phyloP scores from a whole-genome alignment of 1,140 invertebrate species.

The Euborellia annulipes region DNA sequence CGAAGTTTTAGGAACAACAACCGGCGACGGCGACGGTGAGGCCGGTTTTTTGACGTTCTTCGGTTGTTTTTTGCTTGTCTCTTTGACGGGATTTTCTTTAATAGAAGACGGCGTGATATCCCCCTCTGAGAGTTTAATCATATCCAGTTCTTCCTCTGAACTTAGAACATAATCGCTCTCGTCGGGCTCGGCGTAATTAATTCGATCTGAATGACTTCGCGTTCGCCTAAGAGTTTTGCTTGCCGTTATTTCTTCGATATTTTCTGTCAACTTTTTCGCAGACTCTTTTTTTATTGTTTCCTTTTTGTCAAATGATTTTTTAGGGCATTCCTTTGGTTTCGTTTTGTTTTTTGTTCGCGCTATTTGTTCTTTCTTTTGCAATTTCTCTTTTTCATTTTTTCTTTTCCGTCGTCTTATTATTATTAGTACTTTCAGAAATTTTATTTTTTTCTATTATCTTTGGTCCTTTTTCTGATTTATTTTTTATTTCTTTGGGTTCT shows the following conservation, averaged over 20 bases:
- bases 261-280: conserved; percentile 18
- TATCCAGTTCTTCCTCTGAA: no score
- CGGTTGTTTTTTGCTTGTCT: no score
- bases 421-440: not conserved
- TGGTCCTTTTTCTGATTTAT: conserved; percentile 7
- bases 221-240: conserved; percentile 2
- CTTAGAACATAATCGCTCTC: no score
- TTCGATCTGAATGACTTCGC: not conserved
- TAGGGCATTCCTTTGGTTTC: conserved; percentile 17
- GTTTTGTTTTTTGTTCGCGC: conserved; percentile 11
- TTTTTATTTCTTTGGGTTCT: conserved; percentile 12
- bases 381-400: no score
- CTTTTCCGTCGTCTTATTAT: no score
- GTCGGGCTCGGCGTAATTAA: no score
- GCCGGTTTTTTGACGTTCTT: conserved; percentile 7
- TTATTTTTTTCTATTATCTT: not conserved
- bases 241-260: conserved; percentile 10
- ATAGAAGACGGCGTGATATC: no score
- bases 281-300: conserved; percentile 25
- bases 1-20: no score
- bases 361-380: not conserved
- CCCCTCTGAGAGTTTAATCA: no score
- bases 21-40: conserved; percentile 3
- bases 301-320: conserved; percentile 10
- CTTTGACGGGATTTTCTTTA: no score